phyloP scores from a whole-genome alignment of 2,888 invertebrate species.

The Drosophila pegasa region DNA sequence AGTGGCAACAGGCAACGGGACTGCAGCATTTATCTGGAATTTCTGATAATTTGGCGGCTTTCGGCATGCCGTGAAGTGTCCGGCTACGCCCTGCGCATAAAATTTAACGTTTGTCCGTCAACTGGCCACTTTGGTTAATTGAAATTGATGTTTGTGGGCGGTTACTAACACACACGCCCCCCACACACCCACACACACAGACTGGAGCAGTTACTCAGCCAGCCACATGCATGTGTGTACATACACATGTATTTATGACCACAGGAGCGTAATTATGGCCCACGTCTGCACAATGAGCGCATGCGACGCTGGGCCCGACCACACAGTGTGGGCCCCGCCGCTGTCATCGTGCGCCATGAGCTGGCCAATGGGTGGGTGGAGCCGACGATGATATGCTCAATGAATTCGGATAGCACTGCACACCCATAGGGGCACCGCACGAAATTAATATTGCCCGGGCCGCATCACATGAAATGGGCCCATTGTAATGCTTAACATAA shows the following conservation, averaged over 20 bases:
- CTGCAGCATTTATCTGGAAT: conserved; percentile 58
- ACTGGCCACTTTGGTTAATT: conserved; percentile 79
- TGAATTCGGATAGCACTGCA: conserved; percentile 10
- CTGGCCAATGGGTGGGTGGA: conserved; percentile 12
- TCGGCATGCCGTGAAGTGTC: conserved; percentile 19
- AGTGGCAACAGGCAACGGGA: too few relatives aligned
- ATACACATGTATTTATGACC: conserved; percentile 33
- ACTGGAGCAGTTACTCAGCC: neutral
- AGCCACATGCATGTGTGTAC: neutral
- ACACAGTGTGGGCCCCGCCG: conserved; percentile 36
- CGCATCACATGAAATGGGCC: neutral
- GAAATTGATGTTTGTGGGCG: conserved; percentile 79
- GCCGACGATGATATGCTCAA: conserved; percentile 11
- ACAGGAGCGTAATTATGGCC: conserved; percentile 51
- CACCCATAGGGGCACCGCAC: neutral
- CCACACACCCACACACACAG: conserved; percentile 26
- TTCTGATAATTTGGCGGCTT: conserved; percentile 45
- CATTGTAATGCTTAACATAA: neutral
- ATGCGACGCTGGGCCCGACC: conserved; percentile 34
- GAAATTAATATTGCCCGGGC: neutral
- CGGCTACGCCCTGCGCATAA: conserved; percentile 73
- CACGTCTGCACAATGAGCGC: conserved; percentile 27
- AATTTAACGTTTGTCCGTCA: conserved; percentile 77
- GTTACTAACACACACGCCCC: conserved; percentile 35
- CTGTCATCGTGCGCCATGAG: conserved; percentile 34